Conservation (phyloP, 1,140 invertebrate species). For the Bradysia coprophila region DNA sequence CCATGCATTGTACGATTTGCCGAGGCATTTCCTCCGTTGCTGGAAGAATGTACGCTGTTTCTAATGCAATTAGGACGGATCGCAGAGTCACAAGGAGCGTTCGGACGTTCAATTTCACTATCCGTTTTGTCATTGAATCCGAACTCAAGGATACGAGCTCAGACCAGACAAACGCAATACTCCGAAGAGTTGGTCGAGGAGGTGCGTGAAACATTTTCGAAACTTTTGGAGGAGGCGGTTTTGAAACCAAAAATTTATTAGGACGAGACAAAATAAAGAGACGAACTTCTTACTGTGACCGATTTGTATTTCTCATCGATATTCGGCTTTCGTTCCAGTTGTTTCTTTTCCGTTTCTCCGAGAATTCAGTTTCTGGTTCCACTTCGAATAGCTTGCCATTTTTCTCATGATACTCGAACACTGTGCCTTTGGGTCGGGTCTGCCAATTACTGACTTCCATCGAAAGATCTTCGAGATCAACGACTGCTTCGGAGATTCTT, state of each 20-base stretch:
- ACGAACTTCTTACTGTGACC: not conserved
- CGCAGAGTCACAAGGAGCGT: slow-evolving; percentile 61
- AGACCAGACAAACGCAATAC: not conserved
- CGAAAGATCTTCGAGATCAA: not conserved
- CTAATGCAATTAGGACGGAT: slow-evolving; percentile 73
- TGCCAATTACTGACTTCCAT: not conserved
- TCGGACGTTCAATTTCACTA: slow-evolving; percentile 23
- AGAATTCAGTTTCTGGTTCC: slow-evolving; percentile 1
- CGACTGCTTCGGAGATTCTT: not conserved
- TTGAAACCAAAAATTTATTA: slow-evolving; percentile 26
- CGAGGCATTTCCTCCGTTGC: slow-evolving; percentile 78
- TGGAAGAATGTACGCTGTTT: slow-evolving; percentile 72
- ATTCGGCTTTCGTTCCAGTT: not conserved
- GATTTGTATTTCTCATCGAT: not conserved
- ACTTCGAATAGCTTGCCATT: not conserved
- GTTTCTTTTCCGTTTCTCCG: not conserved
- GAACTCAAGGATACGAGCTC: not conserved
- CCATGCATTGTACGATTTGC: slow-evolving; percentile 74
- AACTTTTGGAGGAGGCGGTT: slow-evolving; percentile 24
- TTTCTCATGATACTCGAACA: slow-evolving; percentile 1
- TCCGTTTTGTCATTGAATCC: not conserved
- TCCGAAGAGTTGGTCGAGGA: slow-evolving; percentile 2
- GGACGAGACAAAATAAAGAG: slow-evolving; percentile 3
- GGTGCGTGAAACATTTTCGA: slow-evolving; percentile 12
- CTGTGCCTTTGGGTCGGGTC: not conserved